Evolutionary conservation across 2,797 vertebrate genomes (phyloP).

Genomic region (Sebastes miniatus): DNA sequence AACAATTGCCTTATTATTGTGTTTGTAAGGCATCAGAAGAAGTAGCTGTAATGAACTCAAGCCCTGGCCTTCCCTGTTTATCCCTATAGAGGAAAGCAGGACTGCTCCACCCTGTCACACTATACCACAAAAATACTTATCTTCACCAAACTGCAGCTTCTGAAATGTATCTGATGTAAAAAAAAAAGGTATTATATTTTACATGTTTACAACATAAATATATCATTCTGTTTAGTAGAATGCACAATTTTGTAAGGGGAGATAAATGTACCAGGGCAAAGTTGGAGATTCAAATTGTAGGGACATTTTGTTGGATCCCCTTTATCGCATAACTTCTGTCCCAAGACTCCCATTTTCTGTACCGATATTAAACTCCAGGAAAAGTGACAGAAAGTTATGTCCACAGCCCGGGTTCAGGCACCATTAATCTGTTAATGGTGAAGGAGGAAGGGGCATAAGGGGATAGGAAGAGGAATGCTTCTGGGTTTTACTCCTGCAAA

Average conservation of each 20-base stretch:
- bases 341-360: conserved; percentile 6
- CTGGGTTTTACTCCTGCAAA: background rate
- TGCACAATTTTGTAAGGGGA: conserved; percentile 19
- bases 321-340: conserved; percentile 15
- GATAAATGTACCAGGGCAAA: conserved; percentile 8
- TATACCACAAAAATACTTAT: conserved; percentile 41
- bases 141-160: conserved; percentile 44
- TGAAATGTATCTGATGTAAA: conserved; percentile 49
- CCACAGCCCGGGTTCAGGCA: conserved; percentile 21
- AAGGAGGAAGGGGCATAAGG: background rate
- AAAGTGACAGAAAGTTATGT: conserved; percentile 20
- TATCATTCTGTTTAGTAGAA: conserved; percentile 35
- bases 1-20: background rate
- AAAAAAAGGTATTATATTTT: conserved; percentile 38
- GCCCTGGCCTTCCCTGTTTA: background rate
- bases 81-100: conserved; percentile 37
- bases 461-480: conserved; percentile 7
- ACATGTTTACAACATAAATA: conserved; percentile 71
- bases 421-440: conserved; percentile 27
- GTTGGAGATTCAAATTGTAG: conserved; percentile 12
- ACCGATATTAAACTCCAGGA: conserved; percentile 25
- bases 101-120: conserved; percentile 30
- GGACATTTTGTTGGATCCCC: conserved; percentile 2
- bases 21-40: background rate
- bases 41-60: background rate